These are phyloP conservation scores for Morpho achilles DNA, from an alignment of 2,888 invertebrate species.

Conservation along the genomic window DNA sequence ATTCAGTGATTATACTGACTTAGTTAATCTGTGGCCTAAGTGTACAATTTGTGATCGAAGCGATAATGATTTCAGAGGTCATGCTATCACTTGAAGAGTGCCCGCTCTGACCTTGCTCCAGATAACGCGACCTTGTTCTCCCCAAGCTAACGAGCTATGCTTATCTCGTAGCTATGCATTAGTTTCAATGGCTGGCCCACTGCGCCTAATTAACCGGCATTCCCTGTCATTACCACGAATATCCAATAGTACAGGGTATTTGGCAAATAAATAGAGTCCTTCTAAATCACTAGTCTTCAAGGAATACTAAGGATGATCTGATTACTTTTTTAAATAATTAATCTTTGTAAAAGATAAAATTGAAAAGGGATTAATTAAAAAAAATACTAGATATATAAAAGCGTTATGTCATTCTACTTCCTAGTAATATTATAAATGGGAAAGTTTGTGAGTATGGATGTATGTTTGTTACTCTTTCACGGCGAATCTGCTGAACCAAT, in stretches of 20 bases:
- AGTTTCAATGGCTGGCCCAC: conserved; percentile 53
- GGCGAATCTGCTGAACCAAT: no score
- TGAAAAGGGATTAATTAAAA: no score
- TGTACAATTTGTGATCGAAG: conserved; percentile 38
- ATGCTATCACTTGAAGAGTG: conserved; percentile 69
- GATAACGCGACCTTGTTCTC: conserved; percentile 64
- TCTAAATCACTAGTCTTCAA: no score
- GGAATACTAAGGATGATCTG: no score
- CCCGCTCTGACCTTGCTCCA: conserved; percentile 68
- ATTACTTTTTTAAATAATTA: no score
- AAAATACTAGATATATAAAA: no score
- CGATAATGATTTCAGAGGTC: conserved; percentile 67
- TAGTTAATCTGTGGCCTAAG: conserved; percentile 4
- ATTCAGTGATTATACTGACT: conserved; percentile 1
- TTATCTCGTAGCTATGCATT: conserved; percentile 53
- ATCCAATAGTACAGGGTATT: conserved; percentile 1
- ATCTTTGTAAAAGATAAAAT: no score
- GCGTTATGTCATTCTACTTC: no score
- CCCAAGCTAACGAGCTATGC: conserved; percentile 51
- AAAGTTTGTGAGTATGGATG: no score
- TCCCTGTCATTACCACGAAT: conserved; percentile 38
- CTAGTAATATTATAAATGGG: no score
- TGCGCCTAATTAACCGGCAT: conserved; percentile 55
- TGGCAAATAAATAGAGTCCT: no score
- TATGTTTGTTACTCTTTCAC: no score